Percentiles rank a stretch among this genome's conserved stretches.
These are phyloP conservation scores for Myiozetetes cayanensis DNA, from an alignment of 2,113 vertebrate species.

Conservation along the genomic window DNA sequence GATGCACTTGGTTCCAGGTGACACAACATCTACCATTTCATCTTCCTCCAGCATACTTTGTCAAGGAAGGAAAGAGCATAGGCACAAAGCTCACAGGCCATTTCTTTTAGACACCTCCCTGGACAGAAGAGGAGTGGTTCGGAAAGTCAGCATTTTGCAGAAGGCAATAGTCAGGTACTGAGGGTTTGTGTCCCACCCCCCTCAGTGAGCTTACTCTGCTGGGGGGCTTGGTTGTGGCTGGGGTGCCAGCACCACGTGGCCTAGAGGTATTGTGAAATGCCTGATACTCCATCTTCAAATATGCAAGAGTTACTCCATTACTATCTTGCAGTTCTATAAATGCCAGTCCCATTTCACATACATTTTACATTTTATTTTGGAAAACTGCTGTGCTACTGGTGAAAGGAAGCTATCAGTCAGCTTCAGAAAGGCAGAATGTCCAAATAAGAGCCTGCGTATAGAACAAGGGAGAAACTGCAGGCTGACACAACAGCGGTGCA, in stretches of 20 bases:
- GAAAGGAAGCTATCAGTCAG: background rate
- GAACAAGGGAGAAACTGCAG: background rate
- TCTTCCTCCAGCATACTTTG: background rate
- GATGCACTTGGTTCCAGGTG: background rate
- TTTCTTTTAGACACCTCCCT: background rate
- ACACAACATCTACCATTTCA: background rate
- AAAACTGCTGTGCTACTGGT: background rate
- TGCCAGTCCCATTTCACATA: background rate
- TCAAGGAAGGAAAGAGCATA: background rate
- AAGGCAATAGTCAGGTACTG: background rate
- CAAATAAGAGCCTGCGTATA: background rate
- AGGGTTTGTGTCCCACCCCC: background rate
- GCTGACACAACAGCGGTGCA: background rate
- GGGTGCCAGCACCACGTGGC: fast-evolving
- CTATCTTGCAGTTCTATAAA: background rate
- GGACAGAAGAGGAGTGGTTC: background rate
- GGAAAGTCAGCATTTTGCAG: background rate
- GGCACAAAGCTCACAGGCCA: background rate
- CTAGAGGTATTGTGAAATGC: background rate
- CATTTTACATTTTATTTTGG: background rate
- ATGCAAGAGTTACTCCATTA: background rate
- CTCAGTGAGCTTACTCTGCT: background rate
- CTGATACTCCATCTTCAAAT: background rate
- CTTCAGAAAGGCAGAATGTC: background rate
- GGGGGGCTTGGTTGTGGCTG: background rate